These are phyloP conservation scores for Copsychus sechellarum DNA, from an alignment of 2,113 vertebrate genomes.

Conservation along the genomic window DNA sequence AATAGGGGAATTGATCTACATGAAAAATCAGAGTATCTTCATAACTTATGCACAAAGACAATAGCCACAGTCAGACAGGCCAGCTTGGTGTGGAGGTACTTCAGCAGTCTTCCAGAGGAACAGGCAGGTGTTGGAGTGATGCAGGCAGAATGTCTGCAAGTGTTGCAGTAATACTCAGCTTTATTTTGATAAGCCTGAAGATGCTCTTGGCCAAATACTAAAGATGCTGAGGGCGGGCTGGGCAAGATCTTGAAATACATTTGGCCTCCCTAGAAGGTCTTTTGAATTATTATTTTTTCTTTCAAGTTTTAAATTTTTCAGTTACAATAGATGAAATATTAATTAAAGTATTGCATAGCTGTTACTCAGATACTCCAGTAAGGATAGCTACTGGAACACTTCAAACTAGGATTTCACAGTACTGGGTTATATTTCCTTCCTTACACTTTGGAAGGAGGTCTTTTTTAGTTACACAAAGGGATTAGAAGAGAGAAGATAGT, in stretches of 20 bases:
- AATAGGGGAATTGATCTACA: not conserved
- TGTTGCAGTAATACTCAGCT: not conserved
- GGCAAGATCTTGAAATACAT: not conserved
- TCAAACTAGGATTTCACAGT: not conserved
- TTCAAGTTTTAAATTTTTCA: not conserved
- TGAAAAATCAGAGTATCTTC: not conserved
- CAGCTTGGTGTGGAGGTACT: not conserved
- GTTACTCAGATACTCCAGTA: not conserved
- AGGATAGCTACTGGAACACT: not conserved
- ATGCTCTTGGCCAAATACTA: not conserved
- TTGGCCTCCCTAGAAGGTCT: not conserved
- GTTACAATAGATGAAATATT: not conserved
- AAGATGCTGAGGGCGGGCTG: not conserved
- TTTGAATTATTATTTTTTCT: not conserved
- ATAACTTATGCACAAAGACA: not conserved
- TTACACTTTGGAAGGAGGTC: not conserved
- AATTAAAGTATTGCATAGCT: not conserved
- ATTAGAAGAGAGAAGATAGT: not conserved
- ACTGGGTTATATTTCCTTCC: not conserved
- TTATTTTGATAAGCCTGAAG: accelerated
- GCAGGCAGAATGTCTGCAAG: not conserved
- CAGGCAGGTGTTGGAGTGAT: not conserved
- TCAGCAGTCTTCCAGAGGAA: not conserved
- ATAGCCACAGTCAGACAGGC: not conserved
- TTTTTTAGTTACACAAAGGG: not conserved